phyloP scores from a whole-genome alignment of 1,140 invertebrate genomes.

The Acyrthosiphon pisum region DNA sequence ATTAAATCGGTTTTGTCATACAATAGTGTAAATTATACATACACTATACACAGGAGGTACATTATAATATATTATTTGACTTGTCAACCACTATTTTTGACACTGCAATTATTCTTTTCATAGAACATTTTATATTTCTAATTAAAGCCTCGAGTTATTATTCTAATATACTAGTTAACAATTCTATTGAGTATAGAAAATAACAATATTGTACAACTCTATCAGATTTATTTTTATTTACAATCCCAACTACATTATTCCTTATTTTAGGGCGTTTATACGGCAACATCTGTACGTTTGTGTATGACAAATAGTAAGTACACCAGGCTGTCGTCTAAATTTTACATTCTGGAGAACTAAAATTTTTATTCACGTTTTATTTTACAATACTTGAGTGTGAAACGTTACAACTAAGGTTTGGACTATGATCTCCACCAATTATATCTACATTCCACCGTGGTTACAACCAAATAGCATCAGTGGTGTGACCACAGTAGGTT shows the following conservation, averaged over 20 bases:
- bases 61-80: too few species aligned
- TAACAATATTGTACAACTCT: too few species aligned
- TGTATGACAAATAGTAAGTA: not conserved
- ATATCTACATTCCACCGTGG: too few species aligned
- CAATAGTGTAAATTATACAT: not conserved
- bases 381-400: too few species aligned
- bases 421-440: too few species aligned
- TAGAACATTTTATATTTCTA: not conserved
- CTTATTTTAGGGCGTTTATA: not conserved
- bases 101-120: not conserved
- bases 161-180: not conserved
- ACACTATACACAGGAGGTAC: too few species aligned
- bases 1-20: not conserved
- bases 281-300: not conserved
- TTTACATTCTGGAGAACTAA: too few species aligned
- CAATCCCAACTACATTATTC: not conserved
- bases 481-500: too few species aligned
- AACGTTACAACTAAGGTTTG: too few species aligned
- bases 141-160: not conserved
- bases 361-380: too few species aligned
- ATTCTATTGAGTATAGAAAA: too few species aligned
- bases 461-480: too few species aligned
- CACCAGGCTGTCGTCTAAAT: not conserved
- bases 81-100: not conserved
- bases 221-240: not conserved